Evolutionary conservation across 2,888 invertebrate genomes (phyloP), one percentile per base, ranked within the genome.

Genomic region (Monoplex corrugatus): DNA sequence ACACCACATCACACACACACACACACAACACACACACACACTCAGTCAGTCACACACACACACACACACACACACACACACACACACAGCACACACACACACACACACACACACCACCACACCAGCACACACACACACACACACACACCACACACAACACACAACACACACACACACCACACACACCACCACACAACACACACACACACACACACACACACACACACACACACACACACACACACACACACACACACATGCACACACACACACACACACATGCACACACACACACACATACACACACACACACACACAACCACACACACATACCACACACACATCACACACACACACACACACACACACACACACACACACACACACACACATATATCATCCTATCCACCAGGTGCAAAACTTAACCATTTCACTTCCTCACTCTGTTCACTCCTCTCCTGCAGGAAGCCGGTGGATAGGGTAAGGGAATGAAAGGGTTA

Each of bases 101-200:
- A 68, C 68, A 68, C 68, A 68, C 68, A 68, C 68, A 68, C 68
- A 68, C 10, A 68, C 10, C 8, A 68, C 68, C n/a, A n/a, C n/a
- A n/a, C n/a, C 68, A 68, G n/a, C 68, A 68, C 68, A 68, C 68
- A 68, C 68, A 68, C 68, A 68, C 68, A 68, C 68, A 68, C 68
- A 68, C 68, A 50, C 50, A 50, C 50, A 50, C 50, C 50, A 19
- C 50, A 50, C 50, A 19, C 50, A 50, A 8, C 10, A 50, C 50
- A 50, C 50, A 50, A n/a, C 68, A 68, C 68, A n/a, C 68, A 68
- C 68, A n/a, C 68, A 68, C 68, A n/a, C 68, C n/a, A n/a, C n/a
- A 68, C 68, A n/a, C 68, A 68, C 68, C 28, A 19, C 16, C 68
- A 28, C 68, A 68, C 68, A 68, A 68, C 68, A 68, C 68, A 68